Evolutionary conservation across 2,797 vertebrate species (phyloP), one percentile per base, ranked within the genome.

Genomic region (Pelobates cultripes): DNA sequence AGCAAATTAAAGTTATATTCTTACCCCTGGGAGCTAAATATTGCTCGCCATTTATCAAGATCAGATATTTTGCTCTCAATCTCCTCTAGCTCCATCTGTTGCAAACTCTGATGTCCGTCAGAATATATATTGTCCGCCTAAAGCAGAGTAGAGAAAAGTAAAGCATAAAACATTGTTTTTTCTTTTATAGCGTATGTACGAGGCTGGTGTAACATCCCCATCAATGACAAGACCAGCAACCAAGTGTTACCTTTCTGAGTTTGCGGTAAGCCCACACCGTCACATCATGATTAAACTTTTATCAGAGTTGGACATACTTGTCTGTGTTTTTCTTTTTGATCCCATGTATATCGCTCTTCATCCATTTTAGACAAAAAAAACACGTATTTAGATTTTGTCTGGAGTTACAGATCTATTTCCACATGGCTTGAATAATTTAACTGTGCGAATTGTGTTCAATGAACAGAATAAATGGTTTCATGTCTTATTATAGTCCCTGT

Each of bases 11-110:
- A 47, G 12, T 44, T 51, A 74, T 74, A 81, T 0, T 4, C 89
- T 89, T 88, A 95, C 93, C 92, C 71, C 0, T 0, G 85, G 70
- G 87, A 85, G 71, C 89, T 85, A 45, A 94, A 95, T 63, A 95
- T 93, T 73, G 91, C 84, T 85, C 92, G 95, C 93, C 90, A 90
- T 81, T 86, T 92, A 78, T 90, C 89, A 43, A 97, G 91, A 1
- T 92, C 83, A 2, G 88, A 90, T 85, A 97, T 89, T 86, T 91
- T 93, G 80, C 67, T 87, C 73, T 90, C 53, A 77, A 96, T 95
- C 40, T 94, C 91, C 42, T 94, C 86, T 53, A 96, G 87, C 76
- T 92, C 90, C 7, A 83, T 75, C n/a, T 43, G 78, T 0, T 7
- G 44, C 28, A 71, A n/a, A 4, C 8, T 3, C 28, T 0, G 72